Base-by-base conservation (phyloP, 2,113 vertebrate genomes). In the Nipponia nippon region DNA sequence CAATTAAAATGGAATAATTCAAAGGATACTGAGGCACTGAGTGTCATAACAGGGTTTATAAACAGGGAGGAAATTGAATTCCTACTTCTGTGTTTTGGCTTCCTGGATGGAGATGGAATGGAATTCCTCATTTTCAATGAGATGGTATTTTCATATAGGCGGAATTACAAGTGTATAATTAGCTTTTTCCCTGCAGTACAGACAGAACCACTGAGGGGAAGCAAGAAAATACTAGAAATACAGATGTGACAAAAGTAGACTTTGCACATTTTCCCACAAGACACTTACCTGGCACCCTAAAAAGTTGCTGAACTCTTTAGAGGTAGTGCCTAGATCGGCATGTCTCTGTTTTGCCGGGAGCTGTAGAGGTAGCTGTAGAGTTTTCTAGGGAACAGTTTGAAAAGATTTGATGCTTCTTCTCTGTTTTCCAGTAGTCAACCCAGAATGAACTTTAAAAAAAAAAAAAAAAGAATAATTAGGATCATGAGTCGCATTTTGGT, bases 341-440 rank as follows among this genome's bases (percentile, higher is more conserved):
- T 4, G 0, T 1, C 50, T 66, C 50, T 0, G 1, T 58, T 76
- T 65, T 56, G 12, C 67, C 89, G 76, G 49, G 59, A 73, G 20
- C 85, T 93, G 59, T 70, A 81, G 42, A 15, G 29, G 11, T 0
- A 32, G n/a, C n/a, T n/a, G 29, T 3, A 32, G 63, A 65, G 14
- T 58, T 93, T 76, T 50, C 59, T 38, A 1, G 47, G 42, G 62
- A 56, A 23, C 17, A 46, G 12, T n/a, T 88, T 52, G 71, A 78
- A 87, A 65, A 73, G 0, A 17, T 58, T 62, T 49, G 62, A 6
- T 92, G 44, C 10, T 82, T 6, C 46, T 21, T 87, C 21, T 76
- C 38, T 72, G 15, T 83, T 91, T 83, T 78, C 62, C 32, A 50
- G 34, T 30, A 72, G 27, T 67, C n/a, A 88, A 36, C 13, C 20